Base-by-base conservation (phyloP, 2,113 vertebrate species). In the Pipa parva region DNA sequence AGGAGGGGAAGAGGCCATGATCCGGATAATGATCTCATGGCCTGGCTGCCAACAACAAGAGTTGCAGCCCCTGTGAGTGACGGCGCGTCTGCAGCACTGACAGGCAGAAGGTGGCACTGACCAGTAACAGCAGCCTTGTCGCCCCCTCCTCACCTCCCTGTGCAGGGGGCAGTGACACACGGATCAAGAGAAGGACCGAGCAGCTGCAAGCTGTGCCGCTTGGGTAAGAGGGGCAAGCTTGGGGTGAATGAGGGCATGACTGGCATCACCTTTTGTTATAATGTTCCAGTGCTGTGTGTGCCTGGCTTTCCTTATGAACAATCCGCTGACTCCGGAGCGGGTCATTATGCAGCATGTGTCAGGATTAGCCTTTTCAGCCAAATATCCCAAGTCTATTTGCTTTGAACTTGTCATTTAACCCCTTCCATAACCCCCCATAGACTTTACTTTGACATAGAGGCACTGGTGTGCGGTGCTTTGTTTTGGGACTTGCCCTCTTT, bases 21-120 rank as follows among this genome's bases (percentile, higher is more conserved):
- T 70, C 66, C 66, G 66, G 66, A 61, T 70, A 70, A 70, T 70
- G 66, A 70, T 60, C 66, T 70, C 48, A 70, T 61, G 66, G 49
- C 66, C 66, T 48, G 31, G 46, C 66, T 69, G 66, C 55, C 65
- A 67, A 15, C 15, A 27, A 15, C 15, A 27, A 59, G 54, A 58
- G 63, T 33, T 9, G 37, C 55, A 59, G 56, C 46, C 56, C 65
- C 56, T 51, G 4, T 52, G 33, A 69, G 25, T 70, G 66, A 70
- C 49, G 65, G 65, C 24, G 46, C 26, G 56, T 60, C 65, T 70
- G 66, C 66, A 46, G 66, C 57, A 46, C 21, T 70, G 66, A 70
- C 66, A 45, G 58, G 18, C 66, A 17, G 48, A 24, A 69, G 56
- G 64, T 68, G 64, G 21, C 46, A 39, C 29, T 60, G 65, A 52